phyloP scores from a whole-genome alignment of 2,797 vertebrate genomes.

The Scolopax bukidnonensis region DNA sequence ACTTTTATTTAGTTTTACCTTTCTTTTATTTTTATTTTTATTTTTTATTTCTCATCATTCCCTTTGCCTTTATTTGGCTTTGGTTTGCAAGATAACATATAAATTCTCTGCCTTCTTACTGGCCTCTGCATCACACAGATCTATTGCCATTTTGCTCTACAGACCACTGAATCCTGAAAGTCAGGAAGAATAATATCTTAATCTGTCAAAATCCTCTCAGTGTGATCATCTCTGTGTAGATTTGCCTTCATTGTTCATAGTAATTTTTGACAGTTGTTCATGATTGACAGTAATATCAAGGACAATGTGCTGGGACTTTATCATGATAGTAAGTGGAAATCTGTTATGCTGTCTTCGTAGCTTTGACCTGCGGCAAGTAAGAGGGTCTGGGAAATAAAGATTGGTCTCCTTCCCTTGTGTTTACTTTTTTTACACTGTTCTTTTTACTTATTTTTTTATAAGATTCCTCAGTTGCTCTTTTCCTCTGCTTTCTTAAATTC shows the following conservation, averaged over 20 bases:
- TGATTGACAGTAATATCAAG: neutral
- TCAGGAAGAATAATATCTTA: neutral
- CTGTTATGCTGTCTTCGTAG: neutral
- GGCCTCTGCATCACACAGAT: accelerated
- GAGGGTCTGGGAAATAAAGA: neutral
- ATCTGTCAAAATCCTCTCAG: neutral
- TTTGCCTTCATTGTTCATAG: neutral
- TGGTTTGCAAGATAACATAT: neutral
- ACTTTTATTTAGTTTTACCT: neutral
- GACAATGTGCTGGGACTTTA: neutral
- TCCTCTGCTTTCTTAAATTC: neutral
- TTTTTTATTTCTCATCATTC: neutral
- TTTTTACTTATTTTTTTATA: neutral
- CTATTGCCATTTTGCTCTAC: neutral
- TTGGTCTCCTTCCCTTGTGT: neutral
- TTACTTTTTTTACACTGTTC: neutral
- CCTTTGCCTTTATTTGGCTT: neutral
- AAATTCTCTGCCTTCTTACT: neutral
- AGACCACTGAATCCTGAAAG: neutral
- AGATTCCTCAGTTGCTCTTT: neutral
- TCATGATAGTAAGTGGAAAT: neutral
- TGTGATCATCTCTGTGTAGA: neutral
- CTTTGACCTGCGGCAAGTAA: neutral
- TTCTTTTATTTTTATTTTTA: neutral
- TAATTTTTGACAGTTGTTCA: conserved; percentile 6